Evolutionary conservation across 2,888 invertebrate genomes (phyloP).

Genomic region (Lottia gigantea): DNA sequence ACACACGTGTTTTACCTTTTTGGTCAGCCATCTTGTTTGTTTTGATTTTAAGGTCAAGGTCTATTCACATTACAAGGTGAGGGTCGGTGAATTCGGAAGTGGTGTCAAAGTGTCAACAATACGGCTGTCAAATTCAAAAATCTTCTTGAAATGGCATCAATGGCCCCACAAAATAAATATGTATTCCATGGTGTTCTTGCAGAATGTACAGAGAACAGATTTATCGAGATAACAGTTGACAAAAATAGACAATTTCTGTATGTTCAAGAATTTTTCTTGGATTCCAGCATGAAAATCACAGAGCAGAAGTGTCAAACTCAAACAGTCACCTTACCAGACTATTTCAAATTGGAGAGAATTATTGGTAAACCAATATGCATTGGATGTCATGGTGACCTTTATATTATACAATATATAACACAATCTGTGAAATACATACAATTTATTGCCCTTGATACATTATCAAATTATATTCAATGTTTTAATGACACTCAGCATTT

Average conservation of each 20-base stretch:
- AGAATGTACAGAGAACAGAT: conserved; percentile 20
- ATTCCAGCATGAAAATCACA: neutral
- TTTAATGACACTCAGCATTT: conserved; percentile 31
- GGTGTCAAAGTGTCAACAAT: neutral
- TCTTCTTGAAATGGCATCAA: neutral
- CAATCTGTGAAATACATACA: conserved; percentile 21
- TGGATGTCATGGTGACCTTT: conserved; percentile 22
- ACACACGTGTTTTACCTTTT: conserved; percentile 17
- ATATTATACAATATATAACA: conserved; percentile 26
- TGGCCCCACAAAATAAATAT: neutral
- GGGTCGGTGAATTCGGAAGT: neutral
- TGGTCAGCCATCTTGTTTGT: conserved; percentile 21
- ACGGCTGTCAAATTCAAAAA: neutral
- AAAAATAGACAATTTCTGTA: conserved; percentile 6
- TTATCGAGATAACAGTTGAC: conserved; percentile 17
- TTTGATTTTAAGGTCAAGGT: conserved; percentile 17
- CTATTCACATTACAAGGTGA: neutral
- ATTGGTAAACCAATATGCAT: conserved; percentile 30
- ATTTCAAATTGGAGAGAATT: conserved; percentile 17
- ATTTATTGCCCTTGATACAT: conserved; percentile 27
- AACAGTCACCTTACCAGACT: conserved; percentile 15
- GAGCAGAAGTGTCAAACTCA: neutral
- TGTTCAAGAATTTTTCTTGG: conserved; percentile 20
- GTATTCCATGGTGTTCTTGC: conserved; percentile 20
- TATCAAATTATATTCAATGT: conserved; percentile 2